Conservation (phyloP, 2,113 vertebrate species). For the Dasypus novemcinctus region DNA sequence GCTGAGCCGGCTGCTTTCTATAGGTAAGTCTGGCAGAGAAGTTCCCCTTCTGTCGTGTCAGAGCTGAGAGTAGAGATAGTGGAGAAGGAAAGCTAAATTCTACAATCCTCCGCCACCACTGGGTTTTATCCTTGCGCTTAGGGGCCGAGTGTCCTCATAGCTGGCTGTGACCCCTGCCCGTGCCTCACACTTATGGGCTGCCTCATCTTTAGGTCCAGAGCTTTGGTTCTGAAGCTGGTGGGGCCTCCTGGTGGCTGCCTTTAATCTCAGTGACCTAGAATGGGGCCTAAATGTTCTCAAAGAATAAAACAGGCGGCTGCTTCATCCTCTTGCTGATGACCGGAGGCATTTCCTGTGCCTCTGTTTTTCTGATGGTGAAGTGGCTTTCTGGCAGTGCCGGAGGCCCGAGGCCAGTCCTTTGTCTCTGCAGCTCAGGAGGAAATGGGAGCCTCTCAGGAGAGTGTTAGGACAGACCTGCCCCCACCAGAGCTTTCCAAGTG, state of each 20-base stretch:
- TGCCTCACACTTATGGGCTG: background rate
- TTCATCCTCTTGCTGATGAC: background rate
- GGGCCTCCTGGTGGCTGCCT: background rate
- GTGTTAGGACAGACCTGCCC: background rate
- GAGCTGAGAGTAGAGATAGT: background rate
- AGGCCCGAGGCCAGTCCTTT: background rate
- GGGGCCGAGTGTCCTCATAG: background rate
- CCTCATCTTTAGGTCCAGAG: background rate
- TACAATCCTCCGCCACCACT: accelerated
- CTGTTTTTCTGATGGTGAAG: background rate
- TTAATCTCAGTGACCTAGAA: background rate
- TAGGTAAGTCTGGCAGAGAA: constrained; percentile 84
- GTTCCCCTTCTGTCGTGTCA: background rate
- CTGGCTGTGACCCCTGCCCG: background rate
- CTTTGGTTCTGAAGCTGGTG: background rate
- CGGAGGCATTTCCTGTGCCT: background rate
- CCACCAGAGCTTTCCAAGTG: background rate
- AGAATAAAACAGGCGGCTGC: background rate
- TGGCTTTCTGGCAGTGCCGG: background rate
- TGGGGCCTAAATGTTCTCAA: background rate
- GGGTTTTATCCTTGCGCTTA: background rate
- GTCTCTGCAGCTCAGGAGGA: background rate
- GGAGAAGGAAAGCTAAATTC: background rate
- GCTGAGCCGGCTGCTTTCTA: constrained; percentile 96
- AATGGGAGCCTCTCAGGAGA: background rate